These are phyloP conservation scores for Cydia strobilella DNA, from an alignment of 1,140 invertebrate genomes.

Conservation along the genomic window DNA sequence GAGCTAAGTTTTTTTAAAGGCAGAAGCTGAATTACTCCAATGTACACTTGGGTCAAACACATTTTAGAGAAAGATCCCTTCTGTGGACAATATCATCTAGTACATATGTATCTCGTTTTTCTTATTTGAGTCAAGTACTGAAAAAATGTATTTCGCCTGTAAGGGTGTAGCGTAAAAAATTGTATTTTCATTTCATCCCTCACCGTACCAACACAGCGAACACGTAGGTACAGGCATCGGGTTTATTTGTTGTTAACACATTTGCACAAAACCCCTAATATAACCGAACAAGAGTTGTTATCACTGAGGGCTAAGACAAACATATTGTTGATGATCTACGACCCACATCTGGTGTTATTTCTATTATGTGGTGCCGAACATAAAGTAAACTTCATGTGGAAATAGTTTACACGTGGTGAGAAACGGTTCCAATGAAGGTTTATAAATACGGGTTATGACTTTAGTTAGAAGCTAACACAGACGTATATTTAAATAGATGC, in stretches of 20 bases:
- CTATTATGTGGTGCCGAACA: constrained; percentile 47
- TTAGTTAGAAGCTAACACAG: constrained; percentile 11
- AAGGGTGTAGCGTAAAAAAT: too few species aligned
- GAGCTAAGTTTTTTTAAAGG: too few species aligned
- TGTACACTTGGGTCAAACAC: too few species aligned
- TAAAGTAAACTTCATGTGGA: constrained; percentile 46
- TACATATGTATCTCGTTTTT: too few species aligned
- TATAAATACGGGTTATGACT: constrained; percentile 30
- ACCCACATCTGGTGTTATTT: constrained; percentile 48
- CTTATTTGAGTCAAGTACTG: too few species aligned
- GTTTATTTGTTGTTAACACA: constrained; percentile 19
- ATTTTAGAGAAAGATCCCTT: too few species aligned
- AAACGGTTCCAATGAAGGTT: constrained; percentile 28
- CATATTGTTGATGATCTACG: constrained; percentile 44
- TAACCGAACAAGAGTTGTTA: constrained; percentile 41
- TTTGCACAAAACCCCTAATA: constrained; percentile 27
- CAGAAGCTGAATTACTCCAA: too few species aligned
- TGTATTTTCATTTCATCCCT: neutral
- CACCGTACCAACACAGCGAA: neutral
- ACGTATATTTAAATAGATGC: neutral
- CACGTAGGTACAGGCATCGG: constrained; percentile 8
- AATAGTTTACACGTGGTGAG: constrained; percentile 40
- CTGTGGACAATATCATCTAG: too few species aligned
- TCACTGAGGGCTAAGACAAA: constrained; percentile 44
- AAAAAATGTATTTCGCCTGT: too few species aligned